Evolutionary conservation across 2,113 vertebrate species (phyloP), one percentile per base, ranked within the genome.

Genomic region (Phocoena sinus): DNA sequence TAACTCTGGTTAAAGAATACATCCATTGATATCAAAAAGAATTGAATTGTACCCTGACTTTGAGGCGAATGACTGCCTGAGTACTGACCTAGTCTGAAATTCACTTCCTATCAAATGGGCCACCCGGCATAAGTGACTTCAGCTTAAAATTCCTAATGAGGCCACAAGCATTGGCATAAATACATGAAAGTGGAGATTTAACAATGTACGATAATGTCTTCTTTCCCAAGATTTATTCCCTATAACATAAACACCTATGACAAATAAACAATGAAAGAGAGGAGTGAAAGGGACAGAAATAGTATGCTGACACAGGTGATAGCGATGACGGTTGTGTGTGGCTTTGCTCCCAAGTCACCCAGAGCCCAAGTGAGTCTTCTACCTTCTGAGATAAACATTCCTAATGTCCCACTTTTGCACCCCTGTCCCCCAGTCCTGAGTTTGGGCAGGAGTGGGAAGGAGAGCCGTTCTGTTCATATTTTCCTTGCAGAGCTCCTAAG

Each of bases 1-100:
- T 97, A 93, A 90, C 68, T 94, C 76, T 89, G 28, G 50, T 67
- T 79, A 68, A 95, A 92, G 68, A 90, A 79, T 94, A 62, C 18
- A 56, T 63, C 41, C 31, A 23, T 58, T 88, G 92, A 73, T 76
- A 92, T 17, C 23, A 86, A 87, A 68, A 96, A 83, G 53, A 91
- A 65, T 21, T 44, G 67, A 97, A 56, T 71, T 58, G 13, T 12
- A 56, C 7, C 17, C 53, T 92, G 76, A 84, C 80, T 82, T 58
- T 47, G 41, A 86, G n/a, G 53, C 62, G 53, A 76, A 82, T 89
- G 65, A 71, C 33, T 73, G 21, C 20, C 56, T 91, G 68, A 79
- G 60, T 38, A 41, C 15, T 71, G 77, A 97, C 36, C 41, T 63
- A 41, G 33, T 28, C 28, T 89, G 86, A 95, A 91, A 81, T 76